Conservation (phyloP, 2,797 vertebrate genomes). For the Halcyon leucocephala region DNA sequence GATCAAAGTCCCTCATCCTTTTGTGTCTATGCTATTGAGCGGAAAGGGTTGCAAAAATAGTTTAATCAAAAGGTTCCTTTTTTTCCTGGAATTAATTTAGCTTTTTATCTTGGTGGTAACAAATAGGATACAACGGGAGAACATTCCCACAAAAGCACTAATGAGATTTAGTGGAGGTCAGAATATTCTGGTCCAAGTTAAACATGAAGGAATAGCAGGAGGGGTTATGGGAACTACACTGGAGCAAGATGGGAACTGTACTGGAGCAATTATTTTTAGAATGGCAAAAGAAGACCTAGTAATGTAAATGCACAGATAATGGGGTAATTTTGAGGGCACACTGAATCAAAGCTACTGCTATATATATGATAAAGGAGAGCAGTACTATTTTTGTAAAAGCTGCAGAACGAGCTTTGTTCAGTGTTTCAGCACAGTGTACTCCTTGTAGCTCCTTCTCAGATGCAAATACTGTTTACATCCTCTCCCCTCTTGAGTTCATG, state of each 20-base stretch:
- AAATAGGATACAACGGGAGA: neutral
- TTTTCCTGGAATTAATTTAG: neutral
- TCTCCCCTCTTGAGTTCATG: neutral
- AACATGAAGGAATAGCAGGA: neutral
- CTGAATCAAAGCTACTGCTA: neutral
- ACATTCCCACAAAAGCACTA: neutral
- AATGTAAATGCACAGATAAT: neutral
- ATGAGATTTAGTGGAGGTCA: neutral
- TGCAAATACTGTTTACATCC: neutral
- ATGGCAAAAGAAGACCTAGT: neutral
- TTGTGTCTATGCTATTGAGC: neutral
- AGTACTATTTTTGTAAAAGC: neutral
- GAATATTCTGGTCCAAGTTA: neutral
- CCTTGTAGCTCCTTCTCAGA: neutral
- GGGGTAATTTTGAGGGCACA: neutral
- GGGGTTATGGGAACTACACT: neutral
- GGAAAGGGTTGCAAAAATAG: neutral
- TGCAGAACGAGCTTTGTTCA: neutral
- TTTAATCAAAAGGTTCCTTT: neutral
- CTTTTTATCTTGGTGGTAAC: neutral
- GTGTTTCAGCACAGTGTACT: neutral
- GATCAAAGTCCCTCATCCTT: neutral
- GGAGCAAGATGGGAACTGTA: neutral
- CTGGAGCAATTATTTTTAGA: neutral
- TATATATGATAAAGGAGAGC: neutral